Percentiles rank a stretch among this genome's conserved stretches.
These are phyloP conservation scores for Eira barbara DNA, from an alignment of 2,113 vertebrate species.

Conservation along the genomic window DNA sequence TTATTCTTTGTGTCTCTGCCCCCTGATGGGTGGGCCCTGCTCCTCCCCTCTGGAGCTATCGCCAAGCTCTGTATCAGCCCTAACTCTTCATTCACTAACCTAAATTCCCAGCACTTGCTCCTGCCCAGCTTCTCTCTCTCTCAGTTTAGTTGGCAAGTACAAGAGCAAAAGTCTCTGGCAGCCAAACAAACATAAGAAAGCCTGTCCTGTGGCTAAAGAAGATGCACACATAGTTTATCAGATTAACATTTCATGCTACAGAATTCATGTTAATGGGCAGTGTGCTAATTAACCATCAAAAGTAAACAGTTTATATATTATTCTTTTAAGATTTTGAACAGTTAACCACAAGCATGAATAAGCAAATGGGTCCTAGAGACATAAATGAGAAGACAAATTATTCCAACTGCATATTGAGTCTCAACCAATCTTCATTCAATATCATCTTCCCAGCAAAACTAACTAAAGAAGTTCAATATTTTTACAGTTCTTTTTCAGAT, in stretches of 20 bases:
- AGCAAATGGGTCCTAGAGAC: neutral
- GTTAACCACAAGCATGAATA: neutral
- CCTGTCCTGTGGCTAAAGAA: neutral
- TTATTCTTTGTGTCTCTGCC: neutral
- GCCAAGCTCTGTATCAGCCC: neutral
- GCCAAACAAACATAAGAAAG: neutral
- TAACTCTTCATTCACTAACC: neutral
- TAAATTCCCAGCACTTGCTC: neutral
- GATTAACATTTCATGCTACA: neutral
- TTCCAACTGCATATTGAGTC: neutral
- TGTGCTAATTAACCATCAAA: neutral
- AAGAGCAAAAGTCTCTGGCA: neutral
- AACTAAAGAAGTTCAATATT: neutral
- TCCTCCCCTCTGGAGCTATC: neutral
- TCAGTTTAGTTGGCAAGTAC: neutral
- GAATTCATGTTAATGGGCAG: neutral
- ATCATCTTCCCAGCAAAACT: neutral
- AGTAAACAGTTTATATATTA: neutral
- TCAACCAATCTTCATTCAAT: neutral
- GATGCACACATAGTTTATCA: neutral
- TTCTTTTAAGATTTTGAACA: neutral
- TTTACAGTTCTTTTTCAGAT: neutral
- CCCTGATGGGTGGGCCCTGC: neutral
- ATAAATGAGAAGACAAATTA: neutral
- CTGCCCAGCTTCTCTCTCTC: neutral